Conservation (phyloP, 2,888 invertebrate genomes). For the Agrochola litura region DNA sequence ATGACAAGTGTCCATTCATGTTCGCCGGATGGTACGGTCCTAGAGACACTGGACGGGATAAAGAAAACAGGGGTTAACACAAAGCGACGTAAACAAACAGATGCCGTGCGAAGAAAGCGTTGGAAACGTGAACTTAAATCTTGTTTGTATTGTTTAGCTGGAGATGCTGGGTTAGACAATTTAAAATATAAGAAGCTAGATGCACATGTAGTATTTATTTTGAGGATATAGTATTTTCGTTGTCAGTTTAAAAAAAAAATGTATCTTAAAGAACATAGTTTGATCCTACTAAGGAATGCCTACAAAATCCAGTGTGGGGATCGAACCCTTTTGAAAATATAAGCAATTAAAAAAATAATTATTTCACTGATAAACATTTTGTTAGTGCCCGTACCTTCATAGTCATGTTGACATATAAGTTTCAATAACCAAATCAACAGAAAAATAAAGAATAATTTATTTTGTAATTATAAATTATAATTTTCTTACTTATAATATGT, state of each 20-base stretch:
- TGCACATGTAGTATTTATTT: conserved; percentile 35
- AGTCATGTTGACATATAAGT: neutral
- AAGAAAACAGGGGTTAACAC: conserved; percentile 85
- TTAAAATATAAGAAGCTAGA: conserved; percentile 58
- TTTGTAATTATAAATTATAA: no score
- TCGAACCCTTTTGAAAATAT: conserved; percentile 30
- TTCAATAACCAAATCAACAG: neutral
- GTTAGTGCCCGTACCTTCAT: neutral
- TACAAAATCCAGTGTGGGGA: neutral
- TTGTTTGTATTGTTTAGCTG: conserved; percentile 69
- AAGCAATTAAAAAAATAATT: neutral
- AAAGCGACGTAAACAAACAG: conserved; percentile 88
- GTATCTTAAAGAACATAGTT: neutral
- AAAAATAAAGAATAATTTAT: neutral
- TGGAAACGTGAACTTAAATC: conserved; percentile 75
- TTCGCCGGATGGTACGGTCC: conserved; percentile 88
- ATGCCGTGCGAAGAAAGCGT: conserved; percentile 80
- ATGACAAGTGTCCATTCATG: conserved; percentile 87
- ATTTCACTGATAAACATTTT: neutral
- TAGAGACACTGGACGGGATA: conserved; percentile 86
- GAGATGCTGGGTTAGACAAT: conserved; percentile 58
- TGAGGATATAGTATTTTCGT: neutral
- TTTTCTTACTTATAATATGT: neutral
- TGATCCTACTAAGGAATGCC: neutral
- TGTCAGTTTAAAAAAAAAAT: neutral